Conservation (phyloP, 2,113 vertebrate species). For the Marmota monax region DNA sequence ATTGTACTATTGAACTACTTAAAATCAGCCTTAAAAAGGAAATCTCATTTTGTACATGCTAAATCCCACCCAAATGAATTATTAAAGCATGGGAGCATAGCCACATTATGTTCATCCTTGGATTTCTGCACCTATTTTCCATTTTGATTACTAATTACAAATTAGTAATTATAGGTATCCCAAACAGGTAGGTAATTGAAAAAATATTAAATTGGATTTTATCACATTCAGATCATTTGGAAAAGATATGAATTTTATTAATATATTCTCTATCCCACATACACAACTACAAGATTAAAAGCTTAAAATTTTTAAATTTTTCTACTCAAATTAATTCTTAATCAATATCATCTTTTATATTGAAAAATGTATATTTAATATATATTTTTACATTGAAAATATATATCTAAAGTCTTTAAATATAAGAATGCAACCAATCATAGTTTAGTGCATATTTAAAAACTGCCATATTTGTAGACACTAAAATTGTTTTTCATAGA, state of each 20-base stretch:
- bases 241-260: slow-evolving; percentile 43
- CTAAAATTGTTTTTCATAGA: neutral
- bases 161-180: neutral
- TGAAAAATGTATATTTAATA: slow-evolving; percentile 14
- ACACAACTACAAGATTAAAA: slow-evolving; percentile 3
- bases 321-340: slow-evolving; percentile 26
- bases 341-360: neutral
- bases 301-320: neutral
- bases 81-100: neutral
- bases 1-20: slow-evolving; percentile 10
- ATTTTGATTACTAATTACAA: slow-evolving; percentile 45
- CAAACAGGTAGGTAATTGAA: neutral
- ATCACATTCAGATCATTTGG: slow-evolving; percentile 42
- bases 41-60: neutral
- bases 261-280: neutral
- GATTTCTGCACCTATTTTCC: neutral
- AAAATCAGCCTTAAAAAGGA: slow-evolving; percentile 41
- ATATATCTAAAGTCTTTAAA: neutral
- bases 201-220: slow-evolving; percentile 40
- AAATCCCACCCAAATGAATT: neutral
- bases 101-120: neutral
- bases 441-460: neutral
- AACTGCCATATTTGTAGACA: neutral
- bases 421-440: neutral
- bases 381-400: too few relatives aligned